phyloP scores from a whole-genome alignment of 2,888 invertebrate species.

The Galerucella calmariensis region DNA sequence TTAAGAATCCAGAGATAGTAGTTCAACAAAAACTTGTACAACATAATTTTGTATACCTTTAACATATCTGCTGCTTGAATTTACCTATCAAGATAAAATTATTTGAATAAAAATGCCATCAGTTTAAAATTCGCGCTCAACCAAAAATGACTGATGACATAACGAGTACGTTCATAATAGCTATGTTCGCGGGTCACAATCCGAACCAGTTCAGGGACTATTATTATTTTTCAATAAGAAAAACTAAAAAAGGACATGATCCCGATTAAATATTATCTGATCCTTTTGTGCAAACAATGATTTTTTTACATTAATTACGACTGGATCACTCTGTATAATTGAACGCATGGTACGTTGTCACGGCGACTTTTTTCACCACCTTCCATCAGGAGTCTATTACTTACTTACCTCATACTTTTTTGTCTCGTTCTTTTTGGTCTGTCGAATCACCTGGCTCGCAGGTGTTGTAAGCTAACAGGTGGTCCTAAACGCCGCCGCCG shows the following conservation, averaged over 20 bases:
- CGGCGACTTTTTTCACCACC: slow-evolving; percentile 17
- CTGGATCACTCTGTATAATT: slow-evolving; percentile 9
- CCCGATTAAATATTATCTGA: not conserved
- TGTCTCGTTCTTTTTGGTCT: slow-evolving; percentile 28
- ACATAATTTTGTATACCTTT: too few relatives aligned
- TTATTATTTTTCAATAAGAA: too few relatives aligned
- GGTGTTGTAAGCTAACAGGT: slow-evolving; percentile 55
- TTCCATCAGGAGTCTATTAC: slow-evolving; percentile 28
- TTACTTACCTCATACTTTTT: slow-evolving; percentile 24
- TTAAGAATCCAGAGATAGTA: too few relatives aligned
- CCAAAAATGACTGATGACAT: too few relatives aligned
- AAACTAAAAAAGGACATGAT: not conserved
- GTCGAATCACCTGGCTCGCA: slow-evolving; percentile 47
- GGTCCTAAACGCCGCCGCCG: slow-evolving; percentile 37
- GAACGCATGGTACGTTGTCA: not conserved
- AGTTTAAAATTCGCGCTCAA: too few relatives aligned
- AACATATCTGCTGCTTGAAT: too few relatives aligned
- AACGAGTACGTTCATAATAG: too few relatives aligned
- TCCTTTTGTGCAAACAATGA: not conserved
- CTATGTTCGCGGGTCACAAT: too few relatives aligned
- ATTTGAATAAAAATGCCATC: too few relatives aligned
- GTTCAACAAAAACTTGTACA: too few relatives aligned
- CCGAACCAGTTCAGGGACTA: too few relatives aligned
- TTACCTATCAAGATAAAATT: too few relatives aligned
- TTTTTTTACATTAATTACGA: not conserved